phyloP scores from a whole-genome alignment of 92 coral and sea anemone species.

The Phenganax subtilis region DNA sequence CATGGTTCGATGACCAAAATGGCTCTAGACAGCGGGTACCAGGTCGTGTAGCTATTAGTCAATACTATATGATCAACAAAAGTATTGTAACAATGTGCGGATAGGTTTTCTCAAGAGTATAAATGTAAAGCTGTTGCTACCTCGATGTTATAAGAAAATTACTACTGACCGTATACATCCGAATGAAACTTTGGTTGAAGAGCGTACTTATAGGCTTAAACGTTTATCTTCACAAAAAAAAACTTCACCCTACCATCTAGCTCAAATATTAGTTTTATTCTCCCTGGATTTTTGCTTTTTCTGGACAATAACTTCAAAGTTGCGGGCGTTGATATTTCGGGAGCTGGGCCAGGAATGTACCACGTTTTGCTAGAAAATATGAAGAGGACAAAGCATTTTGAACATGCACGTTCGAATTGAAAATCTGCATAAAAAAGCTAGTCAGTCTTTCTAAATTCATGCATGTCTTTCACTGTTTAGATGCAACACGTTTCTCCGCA shows the following conservation, averaged over 20 bases:
- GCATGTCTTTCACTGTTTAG: neutral
- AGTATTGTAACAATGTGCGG: too few species aligned
- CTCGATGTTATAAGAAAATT: too few species aligned
- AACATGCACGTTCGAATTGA: neutral
- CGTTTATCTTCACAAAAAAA: neutral
- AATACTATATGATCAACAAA: too few species aligned
- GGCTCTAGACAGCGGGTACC: too few species aligned
- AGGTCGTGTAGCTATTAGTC: too few species aligned
- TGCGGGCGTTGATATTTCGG: conserved; percentile 54
- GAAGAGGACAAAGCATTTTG: neutral
- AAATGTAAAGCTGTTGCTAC: too few species aligned
- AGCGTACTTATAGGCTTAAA: neutral
- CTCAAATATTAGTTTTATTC: conserved; percentile 53
- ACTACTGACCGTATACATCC: too few species aligned
- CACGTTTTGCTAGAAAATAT: conserved; percentile 58
- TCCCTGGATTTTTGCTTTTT: conserved; percentile 28
- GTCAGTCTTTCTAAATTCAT: neutral
- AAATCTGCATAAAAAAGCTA: neutral
- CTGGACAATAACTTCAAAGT: conserved; percentile 61
- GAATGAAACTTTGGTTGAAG: neutral
- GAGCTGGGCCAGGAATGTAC: conserved; percentile 80
- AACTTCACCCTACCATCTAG: conserved; percentile 56
- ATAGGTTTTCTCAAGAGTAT: neutral
- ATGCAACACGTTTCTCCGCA: neutral
- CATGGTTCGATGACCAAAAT: too few species aligned